Base-by-base conservation (phyloP, 30 jellyfish, hydroid and myxozoan genomes). In the Clytia hemisphaerica region DNA sequence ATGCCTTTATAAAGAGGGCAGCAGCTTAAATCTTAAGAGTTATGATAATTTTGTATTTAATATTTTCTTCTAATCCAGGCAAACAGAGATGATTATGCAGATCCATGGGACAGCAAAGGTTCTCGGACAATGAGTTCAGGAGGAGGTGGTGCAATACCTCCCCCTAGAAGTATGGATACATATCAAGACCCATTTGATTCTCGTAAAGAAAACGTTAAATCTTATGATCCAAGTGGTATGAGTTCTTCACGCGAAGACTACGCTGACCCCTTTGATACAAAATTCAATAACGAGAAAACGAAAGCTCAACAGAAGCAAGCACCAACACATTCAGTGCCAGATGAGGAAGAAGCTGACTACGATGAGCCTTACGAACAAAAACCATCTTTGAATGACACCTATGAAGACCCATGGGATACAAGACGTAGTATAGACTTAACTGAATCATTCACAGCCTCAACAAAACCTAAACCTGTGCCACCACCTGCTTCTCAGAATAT, bases 401-500 rank as follows among this genome's bases (percentile, higher is more conserved):
- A 86, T 30, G 37, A 48, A 33, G 96, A 86, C 45, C 96, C 96
- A 2, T 86, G 96, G 96, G 96, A 86, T 71, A 74, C 77, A 62
- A 12, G 21, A 48, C 21, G 72, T 48, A 71, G 36, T 45, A 48
- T 32, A 30, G 4, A 2, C 54, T 12, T 21, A 58, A 31, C n/a
- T n/a, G n/a, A n/a, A n/a, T n/a, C n/a, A n/a, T n/a, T n/a, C n/a
- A n/a, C n/a, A n/a, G n/a, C n/a, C n/a, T n/a, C n/a, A n/a, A n/a
- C n/a, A n/a, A n/a, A n/a, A n/a, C n/a, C n/a, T n/a, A n/a, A 72
- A 34, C 36, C 85, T 9, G 50, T 60, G 69, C 81, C 93, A n/a
- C 76, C 74, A 3, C 67, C n/a, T n/a, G n/a, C n/a, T n/a, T n/a
- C n/a, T n/a, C n/a, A n/a, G n/a, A n/a, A 67, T 31, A 65, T 75